A percentile compares a stretch with the other conserved stretches of the same genome.
Conservation (phyloP, 2,888 invertebrate genomes). For the Sinohyriopsis cumingii region DNA sequence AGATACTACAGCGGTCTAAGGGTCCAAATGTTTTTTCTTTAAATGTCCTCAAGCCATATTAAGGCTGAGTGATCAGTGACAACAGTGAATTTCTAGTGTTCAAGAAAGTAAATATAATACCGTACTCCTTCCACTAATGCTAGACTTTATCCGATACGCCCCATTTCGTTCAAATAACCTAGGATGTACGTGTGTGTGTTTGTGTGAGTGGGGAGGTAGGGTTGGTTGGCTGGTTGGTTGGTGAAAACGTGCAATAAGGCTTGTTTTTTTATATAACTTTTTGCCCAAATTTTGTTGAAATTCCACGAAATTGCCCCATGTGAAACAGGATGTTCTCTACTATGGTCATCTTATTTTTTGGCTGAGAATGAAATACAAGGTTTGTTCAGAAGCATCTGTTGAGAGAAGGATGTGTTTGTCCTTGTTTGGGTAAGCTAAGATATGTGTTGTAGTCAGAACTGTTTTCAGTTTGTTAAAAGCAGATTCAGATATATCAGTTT, state of each 20-base stretch:
- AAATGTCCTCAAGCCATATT: not conserved
- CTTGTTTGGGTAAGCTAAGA: not conserved
- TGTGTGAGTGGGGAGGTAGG: too few relatives aligned
- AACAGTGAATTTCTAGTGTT: conserved; percentile 1
- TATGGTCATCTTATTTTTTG: not conserved
- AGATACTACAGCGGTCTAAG: not conserved
- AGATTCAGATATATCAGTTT: not conserved
- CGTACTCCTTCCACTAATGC: not conserved
- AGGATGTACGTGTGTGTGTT: too few relatives aligned
- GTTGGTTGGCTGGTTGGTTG: too few relatives aligned
- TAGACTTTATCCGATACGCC: not conserved
- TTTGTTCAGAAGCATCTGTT: not conserved
- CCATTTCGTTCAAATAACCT: too few relatives aligned
- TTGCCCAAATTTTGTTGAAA: too few relatives aligned
- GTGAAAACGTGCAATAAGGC: too few relatives aligned
- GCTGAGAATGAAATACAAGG: not conserved
- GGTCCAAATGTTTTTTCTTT: not conserved
- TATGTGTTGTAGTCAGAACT: not conserved
- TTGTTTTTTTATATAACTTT: too few relatives aligned
- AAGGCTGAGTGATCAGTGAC: not conserved
- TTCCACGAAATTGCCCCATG: not conserved
- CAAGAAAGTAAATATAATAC: not conserved
- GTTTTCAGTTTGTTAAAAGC: not conserved
- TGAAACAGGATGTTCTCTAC: not conserved
- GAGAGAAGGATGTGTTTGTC: not conserved